These are phyloP conservation scores for Pantherophis vulpinus DNA, from an alignment of 2,797 vertebrate species.

Conservation along the genomic window DNA sequence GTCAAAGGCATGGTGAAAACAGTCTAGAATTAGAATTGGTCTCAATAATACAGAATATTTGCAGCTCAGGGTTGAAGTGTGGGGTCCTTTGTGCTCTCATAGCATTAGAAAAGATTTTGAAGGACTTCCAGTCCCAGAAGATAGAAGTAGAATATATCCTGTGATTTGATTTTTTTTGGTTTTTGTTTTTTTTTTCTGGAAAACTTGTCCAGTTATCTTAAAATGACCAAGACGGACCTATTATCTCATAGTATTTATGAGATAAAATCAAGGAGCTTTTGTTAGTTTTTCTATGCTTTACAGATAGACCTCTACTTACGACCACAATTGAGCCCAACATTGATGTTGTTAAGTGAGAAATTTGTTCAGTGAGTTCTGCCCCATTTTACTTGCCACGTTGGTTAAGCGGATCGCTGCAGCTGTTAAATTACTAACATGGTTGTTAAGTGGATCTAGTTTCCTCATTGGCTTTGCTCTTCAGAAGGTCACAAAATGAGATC, in stretches of 20 bases:
- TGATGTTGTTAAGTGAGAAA: too few species aligned
- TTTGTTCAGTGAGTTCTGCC: too few species aligned
- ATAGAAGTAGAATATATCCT: neutral
- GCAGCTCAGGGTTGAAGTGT: neutral
- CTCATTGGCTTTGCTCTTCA: too few species aligned
- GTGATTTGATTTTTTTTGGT: neutral
- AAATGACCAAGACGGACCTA: neutral
- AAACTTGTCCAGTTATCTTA: neutral
- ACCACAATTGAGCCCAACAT: too few species aligned
- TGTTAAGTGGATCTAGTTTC: too few species aligned
- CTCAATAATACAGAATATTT: neutral
- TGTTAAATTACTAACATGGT: too few species aligned
- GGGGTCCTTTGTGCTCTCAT: neutral
- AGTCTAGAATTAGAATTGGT: neutral
- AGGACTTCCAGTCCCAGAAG: neutral
- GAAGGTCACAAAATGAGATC: too few species aligned
- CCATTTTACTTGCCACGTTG: too few species aligned
- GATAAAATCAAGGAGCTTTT: neutral
- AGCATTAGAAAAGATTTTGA: neutral
- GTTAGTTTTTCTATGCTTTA: neutral
- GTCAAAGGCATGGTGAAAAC: constrained; percentile 22
- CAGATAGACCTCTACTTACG: too few species aligned
- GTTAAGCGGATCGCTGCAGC: too few species aligned
- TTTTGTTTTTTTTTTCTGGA: neutral
- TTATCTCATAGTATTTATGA: neutral